phyloP scores from a whole-genome alignment of 2,797 vertebrate species.

The Tolypeutes matacus region DNA sequence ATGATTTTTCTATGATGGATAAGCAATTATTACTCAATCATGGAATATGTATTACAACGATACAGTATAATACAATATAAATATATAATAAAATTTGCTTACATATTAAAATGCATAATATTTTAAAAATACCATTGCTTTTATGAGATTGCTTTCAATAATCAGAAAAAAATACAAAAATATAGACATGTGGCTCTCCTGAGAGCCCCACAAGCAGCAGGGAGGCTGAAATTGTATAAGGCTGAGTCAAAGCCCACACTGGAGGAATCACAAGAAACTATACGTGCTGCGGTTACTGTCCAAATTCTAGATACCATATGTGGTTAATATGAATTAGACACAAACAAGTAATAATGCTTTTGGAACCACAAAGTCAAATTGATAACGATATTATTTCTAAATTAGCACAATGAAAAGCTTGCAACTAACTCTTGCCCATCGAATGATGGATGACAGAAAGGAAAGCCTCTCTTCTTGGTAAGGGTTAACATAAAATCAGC shows the following conservation, averaged over 20 bases:
- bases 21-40: neutral
- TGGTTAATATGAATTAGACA: neutral
- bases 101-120: neutral
- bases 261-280: accelerated
- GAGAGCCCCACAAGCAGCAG: too few relatives aligned
- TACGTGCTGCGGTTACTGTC: neutral
- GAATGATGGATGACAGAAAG: conserved; percentile 36
- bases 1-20: neutral
- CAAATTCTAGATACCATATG: neutral
- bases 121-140: conserved; percentile 8
- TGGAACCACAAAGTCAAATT: conserved; percentile 36
- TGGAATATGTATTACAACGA: neutral
- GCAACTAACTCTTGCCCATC: neutral
- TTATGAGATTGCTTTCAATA: neutral
- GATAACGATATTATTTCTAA: conserved; percentile 42
- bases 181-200: neutral
- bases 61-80: neutral
- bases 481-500: conserved; percentile 66
- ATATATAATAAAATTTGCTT: neutral
- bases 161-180: neutral
- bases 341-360: conserved; percentile 27
- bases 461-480: conserved; percentile 9
- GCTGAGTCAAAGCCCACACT: neutral
- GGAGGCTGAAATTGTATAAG: neutral
- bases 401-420: neutral